Conservation (phyloP, 1,140 invertebrate species). For the Stenopsyche tienmushanensis region DNA sequence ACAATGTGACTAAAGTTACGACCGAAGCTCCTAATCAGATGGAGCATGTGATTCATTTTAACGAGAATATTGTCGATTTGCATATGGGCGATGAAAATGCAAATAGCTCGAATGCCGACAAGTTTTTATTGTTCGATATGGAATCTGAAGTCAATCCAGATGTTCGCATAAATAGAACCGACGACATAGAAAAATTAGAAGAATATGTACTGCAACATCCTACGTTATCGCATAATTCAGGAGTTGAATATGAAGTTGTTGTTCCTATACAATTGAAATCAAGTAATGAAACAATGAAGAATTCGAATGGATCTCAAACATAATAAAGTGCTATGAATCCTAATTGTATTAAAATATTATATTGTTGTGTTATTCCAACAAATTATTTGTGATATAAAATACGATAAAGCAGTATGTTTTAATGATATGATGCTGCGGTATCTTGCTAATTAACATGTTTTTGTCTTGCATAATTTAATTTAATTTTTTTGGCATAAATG, state of each 20-base stretch:
- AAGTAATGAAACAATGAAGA: too few relatives aligned
- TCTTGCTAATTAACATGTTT: neutral
- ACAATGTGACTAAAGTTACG: neutral
- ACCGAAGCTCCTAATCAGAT: too few relatives aligned
- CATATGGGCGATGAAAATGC: slow-evolving; percentile 28
- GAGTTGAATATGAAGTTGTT: neutral
- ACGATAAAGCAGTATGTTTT: neutral
- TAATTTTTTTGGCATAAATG: too few relatives aligned
- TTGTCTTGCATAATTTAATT: neutral
- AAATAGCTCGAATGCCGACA: too few relatives aligned
- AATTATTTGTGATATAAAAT: too few relatives aligned
- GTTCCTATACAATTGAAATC: neutral
- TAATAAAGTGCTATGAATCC: too few relatives aligned
- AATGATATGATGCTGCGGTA: neutral
- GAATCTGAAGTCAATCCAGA: too few relatives aligned
- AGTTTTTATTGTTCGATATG: too few relatives aligned
- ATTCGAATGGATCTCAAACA: too few relatives aligned
- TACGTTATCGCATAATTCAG: neutral
- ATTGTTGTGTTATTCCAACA: too few relatives aligned
- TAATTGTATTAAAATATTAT: too few relatives aligned
- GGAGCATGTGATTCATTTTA: too few relatives aligned
- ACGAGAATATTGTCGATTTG: neutral
- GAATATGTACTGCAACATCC: slow-evolving; percentile 17
- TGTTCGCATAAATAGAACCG: slow-evolving; percentile 41
- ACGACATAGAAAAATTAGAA: slow-evolving; percentile 7